Evolutionary conservation across 53 echinoderm and acorn worm genomes (phyloP).

Genomic region (Astropecten irregularis): DNA sequence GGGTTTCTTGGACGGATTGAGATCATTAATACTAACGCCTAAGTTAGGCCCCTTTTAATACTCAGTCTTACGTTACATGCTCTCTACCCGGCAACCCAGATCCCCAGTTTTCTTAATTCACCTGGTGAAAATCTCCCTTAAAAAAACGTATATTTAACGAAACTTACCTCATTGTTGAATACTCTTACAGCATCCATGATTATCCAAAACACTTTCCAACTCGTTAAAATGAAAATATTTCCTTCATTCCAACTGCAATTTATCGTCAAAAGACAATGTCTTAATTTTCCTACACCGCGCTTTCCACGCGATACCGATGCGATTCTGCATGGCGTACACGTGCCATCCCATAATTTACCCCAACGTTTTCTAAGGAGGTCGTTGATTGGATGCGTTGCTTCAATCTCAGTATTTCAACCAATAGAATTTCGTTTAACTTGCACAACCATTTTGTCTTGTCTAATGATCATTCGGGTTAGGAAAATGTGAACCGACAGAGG

Average conservation of each 20-base stretch:
- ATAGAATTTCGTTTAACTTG: not conserved
- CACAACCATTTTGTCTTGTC: no score
- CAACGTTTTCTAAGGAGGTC: not conserved
- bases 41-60: no score
- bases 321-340: conserved; percentile 25
- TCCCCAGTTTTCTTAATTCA: no score
- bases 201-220: not conserved
- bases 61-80: no score
- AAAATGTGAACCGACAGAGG: no score
- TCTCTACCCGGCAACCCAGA: no score
- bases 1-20: no score
- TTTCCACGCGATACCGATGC: conserved; percentile 10
- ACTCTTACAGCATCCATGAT: conserved; percentile 86
- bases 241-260: conserved; percentile 8
- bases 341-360: conserved; percentile 45
- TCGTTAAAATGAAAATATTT: not conserved
- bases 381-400: conserved; percentile 6
- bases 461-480: no score
- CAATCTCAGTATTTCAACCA: not conserved
- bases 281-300: not conserved
- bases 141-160: no score
- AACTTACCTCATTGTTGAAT: conserved; percentile 93
- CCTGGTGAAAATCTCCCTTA: no score
- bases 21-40: no score
- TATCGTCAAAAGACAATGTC: not conserved